A percentile compares a stretch with the other conserved stretches of the same genome.
phyloP scores from a whole-genome alignment of 2,797 vertebrate species.

The Aldrovandia affinis region DNA sequence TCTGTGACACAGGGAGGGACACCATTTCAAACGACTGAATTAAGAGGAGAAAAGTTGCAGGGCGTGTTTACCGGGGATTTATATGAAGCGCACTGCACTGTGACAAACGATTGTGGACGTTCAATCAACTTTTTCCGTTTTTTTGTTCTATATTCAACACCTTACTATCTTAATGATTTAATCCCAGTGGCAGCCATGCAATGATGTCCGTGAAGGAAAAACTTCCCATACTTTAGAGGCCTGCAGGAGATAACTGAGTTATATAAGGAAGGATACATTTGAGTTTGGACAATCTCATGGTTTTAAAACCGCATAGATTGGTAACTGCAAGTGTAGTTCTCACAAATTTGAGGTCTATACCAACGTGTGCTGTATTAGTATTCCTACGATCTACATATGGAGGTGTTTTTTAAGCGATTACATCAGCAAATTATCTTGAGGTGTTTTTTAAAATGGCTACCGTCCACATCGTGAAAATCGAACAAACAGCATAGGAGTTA shows the following conservation, averaged over 20 bases:
- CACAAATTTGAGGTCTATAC: neutral
- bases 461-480: neutral
- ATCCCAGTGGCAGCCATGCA: neutral
- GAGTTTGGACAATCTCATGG: neutral
- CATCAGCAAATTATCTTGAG: too few species aligned
- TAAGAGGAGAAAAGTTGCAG: neutral
- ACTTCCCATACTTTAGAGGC: neutral
- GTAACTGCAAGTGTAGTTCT: neutral
- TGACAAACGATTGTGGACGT: constrained; percentile 4
- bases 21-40: neutral
- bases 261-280: neutral
- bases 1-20: constrained; percentile 17
- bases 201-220: neutral
- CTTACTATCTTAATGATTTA: neutral
- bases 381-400: neutral
- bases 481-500: neutral
- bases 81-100: neutral
- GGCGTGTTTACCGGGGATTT: neutral
- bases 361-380: neutral
- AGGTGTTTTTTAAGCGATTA: too few species aligned
- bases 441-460: neutral
- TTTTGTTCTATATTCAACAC: neutral
- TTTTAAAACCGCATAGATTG: neutral
- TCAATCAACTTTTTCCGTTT: neutral
- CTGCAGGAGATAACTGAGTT: neutral